phyloP scores from a whole-genome alignment of 2,113 vertebrate species.

The Percopsis transmontana region DNA sequence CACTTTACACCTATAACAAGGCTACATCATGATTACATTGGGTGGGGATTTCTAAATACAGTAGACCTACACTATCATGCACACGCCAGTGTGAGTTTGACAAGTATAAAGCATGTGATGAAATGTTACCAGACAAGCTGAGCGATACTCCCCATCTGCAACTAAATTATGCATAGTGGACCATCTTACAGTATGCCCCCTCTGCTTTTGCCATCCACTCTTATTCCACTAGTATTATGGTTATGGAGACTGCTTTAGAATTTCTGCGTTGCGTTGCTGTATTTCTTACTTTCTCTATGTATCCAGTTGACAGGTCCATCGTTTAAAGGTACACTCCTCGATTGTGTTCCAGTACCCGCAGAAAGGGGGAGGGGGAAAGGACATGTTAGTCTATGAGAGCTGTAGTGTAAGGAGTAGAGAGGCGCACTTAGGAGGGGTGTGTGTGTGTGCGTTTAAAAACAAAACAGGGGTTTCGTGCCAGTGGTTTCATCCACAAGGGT shows the following conservation, averaged over 20 bases:
- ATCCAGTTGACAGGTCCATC: neutral
- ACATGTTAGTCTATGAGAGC: conserved; percentile 33
- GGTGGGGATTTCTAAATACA: neutral
- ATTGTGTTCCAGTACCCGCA: too few relatives aligned
- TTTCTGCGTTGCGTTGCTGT: neutral
- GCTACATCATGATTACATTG: neutral
- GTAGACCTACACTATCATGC: neutral
- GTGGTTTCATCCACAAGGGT: too few relatives aligned
- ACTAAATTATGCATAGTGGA: neutral
- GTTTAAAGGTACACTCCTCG: neutral
- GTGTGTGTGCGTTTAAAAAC: conserved; percentile 7
- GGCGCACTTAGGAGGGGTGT: conserved; percentile 1
- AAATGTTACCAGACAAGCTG: neutral
- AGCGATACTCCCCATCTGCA: neutral
- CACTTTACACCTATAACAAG: too few relatives aligned
- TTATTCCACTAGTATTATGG: neutral
- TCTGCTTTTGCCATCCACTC: neutral
- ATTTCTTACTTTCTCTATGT: neutral
- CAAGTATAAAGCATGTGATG: neutral
- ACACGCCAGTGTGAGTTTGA: neutral
- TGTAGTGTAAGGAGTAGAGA: neutral
- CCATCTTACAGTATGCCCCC: neutral
- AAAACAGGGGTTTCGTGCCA: too few relatives aligned
- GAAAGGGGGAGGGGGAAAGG: neutral
- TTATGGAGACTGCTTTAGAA: neutral